phyloP scores from a whole-genome alignment of 1,140 invertebrate species.

The Oppia nitens region DNA sequence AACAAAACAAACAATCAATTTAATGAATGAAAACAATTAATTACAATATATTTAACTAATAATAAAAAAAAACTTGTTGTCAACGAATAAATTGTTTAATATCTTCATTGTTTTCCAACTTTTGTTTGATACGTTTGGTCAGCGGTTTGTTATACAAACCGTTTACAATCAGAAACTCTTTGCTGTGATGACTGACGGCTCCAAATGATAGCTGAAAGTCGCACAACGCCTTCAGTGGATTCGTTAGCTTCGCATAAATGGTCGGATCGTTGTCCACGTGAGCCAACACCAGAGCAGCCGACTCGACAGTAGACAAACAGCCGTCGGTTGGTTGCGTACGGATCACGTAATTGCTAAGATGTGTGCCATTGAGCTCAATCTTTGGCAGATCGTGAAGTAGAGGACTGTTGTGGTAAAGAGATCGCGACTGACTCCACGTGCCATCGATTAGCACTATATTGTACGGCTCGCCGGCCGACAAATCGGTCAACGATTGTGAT shows the following conservation, averaged over 20 bases:
- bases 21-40: too few relatives aligned
- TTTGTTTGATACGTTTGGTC: conserved; percentile 16
- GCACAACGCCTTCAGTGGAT: conserved; percentile 63
- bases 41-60: not conserved
- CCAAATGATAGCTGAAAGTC: conserved; percentile 68
- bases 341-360: conserved; percentile 70
- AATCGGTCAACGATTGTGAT: conserved; percentile 32
- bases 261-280: conserved; percentile 11
- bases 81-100: not conserved
- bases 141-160: conserved; percentile 65
- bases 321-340: conserved; percentile 78
- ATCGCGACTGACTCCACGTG: conserved; percentile 80
- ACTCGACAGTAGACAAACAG: conserved; percentile 77
- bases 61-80: not conserved
- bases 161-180: conserved; percentile 68
- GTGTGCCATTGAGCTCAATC: conserved; percentile 46
- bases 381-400: conserved; percentile 23
- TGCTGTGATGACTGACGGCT: conserved; percentile 78
- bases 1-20: too few relatives aligned
- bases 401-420: conserved; percentile 31
- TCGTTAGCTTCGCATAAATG: conserved; percentile 35
- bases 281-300: conserved; percentile 36
- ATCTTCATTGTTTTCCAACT: not conserved
- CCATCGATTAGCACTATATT: conserved; percentile 77
- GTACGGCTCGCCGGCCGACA: conserved; percentile 34